Conservation (phyloP, 2,113 vertebrate species). For the Otis tarda region DNA sequence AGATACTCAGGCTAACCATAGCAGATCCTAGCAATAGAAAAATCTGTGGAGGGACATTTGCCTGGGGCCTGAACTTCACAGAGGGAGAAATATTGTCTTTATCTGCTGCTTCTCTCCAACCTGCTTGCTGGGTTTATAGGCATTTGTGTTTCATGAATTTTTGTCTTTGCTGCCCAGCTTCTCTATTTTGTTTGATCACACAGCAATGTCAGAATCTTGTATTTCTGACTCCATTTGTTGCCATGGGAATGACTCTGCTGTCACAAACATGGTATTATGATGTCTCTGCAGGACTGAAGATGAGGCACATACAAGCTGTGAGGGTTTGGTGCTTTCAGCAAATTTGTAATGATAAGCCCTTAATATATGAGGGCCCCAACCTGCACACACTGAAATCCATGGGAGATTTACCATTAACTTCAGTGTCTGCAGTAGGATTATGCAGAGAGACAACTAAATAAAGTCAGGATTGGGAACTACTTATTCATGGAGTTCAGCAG, state of each 20-base stretch:
- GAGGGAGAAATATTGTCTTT: neutral
- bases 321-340: conserved; percentile 27
- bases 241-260: conserved; percentile 58
- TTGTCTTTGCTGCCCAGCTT: neutral
- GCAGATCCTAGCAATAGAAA: neutral
- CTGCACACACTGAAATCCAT: conserved; percentile 14
- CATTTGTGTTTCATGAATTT: conserved; percentile 16
- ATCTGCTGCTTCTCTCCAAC: neutral
- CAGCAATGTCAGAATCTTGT: conserved; percentile 15
- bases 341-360: conserved; percentile 37
- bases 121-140: neutral
- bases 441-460: conserved; percentile 22
- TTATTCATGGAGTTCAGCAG: neutral
- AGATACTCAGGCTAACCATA: neutral
- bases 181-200: conserved; percentile 5
- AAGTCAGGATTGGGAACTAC: neutral
- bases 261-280: conserved; percentile 17
- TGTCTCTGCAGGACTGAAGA: conserved; percentile 53
- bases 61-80: neutral
- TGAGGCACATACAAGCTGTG: conserved; percentile 36
- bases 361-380: conserved; percentile 26
- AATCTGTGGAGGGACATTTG: neutral
- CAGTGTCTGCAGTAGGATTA: conserved; percentile 10
- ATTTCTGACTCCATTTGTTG: conserved; percentile 51
- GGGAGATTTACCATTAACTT: conserved; percentile 25